Evolutionary conservation across 2,113 vertebrate genomes (phyloP).

Genomic region (Bubo bubo): DNA sequence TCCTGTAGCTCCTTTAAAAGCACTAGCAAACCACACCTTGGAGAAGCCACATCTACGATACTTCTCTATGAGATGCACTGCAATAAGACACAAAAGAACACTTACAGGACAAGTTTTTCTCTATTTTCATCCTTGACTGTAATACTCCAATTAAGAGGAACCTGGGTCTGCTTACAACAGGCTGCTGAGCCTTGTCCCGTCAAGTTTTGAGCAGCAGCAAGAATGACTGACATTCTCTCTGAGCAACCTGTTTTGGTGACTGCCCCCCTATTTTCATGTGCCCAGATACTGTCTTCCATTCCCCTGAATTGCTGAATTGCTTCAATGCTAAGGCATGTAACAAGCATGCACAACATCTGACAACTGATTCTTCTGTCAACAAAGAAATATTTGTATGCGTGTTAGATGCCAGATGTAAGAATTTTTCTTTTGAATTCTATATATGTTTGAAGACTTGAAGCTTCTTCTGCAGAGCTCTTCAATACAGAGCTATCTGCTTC

Average conservation of each 20-base stretch:
- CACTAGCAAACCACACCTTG: slow-evolving; percentile 90
- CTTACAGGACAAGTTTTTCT: neutral
- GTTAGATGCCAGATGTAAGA: neutral
- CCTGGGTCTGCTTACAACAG: neutral
- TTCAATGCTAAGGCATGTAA: neutral
- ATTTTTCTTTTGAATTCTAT: neutral
- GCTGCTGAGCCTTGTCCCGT: neutral
- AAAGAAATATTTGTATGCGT: neutral
- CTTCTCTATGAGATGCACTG: slow-evolving; percentile 86
- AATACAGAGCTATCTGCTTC: neutral
- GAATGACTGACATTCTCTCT: neutral
- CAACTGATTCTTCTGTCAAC: neutral
- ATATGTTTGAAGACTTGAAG: neutral
- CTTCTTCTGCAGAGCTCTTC: neutral
- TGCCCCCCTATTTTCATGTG: neutral
- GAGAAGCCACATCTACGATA: slow-evolving; percentile 84
- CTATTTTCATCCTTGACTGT: neutral
- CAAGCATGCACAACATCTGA: neutral
- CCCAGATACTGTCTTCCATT: neutral
- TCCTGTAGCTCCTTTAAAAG: slow-evolving; percentile 93
- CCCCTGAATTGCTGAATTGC: neutral
- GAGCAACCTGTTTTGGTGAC: neutral
- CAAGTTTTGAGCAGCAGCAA: neutral
- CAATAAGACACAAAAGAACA: neutral
- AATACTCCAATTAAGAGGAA: neutral